Base-by-base conservation (phyloP, 2,888 invertebrate species). In the Mallateleia sp. region DNA sequence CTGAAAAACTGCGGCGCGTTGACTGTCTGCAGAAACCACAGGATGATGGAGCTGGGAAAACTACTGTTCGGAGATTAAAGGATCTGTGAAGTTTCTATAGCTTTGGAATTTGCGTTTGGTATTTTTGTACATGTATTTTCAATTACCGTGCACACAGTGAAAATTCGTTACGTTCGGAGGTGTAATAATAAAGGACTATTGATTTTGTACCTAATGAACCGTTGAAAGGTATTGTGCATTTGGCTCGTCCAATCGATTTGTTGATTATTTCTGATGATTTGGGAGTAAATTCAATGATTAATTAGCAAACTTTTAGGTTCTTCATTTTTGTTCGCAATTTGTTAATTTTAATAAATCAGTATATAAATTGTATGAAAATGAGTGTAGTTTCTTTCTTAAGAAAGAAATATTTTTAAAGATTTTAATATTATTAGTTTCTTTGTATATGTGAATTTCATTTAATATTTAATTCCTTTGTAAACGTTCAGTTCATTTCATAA, bases 1-100 rank as follows among this genome's bases (percentile, higher is more conserved):
- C 95, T 98, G 56, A 98, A 98, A 94, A 98, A 98, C 94, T 97
- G 97, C 78, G 98, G 98, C 91, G 98, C 98, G 6, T 95, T 98
- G 54, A 97, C 97, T 89, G 98, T 98, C 91, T 98, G 98, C 94
- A 96, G 98, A 93, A 98, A 97, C 94, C 98, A 98, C 95, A 96
- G 98, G 93, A 96, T 98, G 95, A 98, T 98, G 98, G 98, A 98
- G 91, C 96, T 98, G 94, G 98, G 98, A 92, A 98, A 98, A 95
- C 97, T 97, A 94, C 96, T 98, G 88, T 98, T 98, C 95, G 98
- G 98, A 90, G 98, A 98, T 95, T 98, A 97, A 95, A 89, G 9
- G 5, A 14, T 42, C 42, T 5, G 2, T 11, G 42, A n/a, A 14
- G 42, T 11, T 42, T 4, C 1, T n/a, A 6, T 6, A 7, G 5